These are phyloP conservation scores for Aphodius sticticus DNA, from an alignment of 2,888 invertebrate genomes.

Conservation along the genomic window DNA sequence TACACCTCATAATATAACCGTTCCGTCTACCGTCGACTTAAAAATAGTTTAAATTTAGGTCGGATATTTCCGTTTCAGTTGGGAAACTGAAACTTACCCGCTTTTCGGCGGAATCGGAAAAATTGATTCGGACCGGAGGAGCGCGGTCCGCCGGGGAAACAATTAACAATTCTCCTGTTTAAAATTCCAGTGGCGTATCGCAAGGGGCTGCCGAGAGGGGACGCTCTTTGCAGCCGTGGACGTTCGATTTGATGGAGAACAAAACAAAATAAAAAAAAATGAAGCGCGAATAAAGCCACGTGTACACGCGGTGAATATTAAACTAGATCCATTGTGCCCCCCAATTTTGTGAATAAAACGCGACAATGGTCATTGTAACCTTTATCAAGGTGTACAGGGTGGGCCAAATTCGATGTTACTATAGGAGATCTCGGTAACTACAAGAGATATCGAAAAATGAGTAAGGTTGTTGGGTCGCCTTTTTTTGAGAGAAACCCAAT, in stretches of 20 bases:
- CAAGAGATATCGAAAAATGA: too few relatives aligned
- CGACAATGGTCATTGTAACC: not conserved
- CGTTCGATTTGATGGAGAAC: slow-evolving; percentile 4
- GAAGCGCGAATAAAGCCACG: not conserved
- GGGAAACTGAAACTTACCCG: not conserved
- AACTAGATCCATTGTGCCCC: not conserved
- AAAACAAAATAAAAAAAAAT: not conserved
- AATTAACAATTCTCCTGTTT: not conserved
- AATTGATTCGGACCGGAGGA: not conserved
- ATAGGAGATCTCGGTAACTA: too few relatives aligned
- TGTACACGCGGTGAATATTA: slow-evolving; percentile 4
- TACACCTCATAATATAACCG: slow-evolving; percentile 4
- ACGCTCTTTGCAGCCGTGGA: not conserved
- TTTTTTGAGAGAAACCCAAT: too few relatives aligned
- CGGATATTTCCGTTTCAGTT: not conserved
- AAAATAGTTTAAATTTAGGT: slow-evolving; percentile 4
- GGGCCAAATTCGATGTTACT: too few relatives aligned
- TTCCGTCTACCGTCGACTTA: not conserved
- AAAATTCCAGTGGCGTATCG: slow-evolving; percentile 4
- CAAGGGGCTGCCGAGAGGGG: not conserved
- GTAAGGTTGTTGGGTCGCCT: too few relatives aligned
- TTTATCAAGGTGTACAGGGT: not conserved
- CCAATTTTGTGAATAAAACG: not conserved
- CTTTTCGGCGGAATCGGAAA: not conserved
- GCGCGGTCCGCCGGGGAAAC: not conserved